These are phyloP conservation scores for Hydractinia echinata DNA, from an alignment of 30 jellyfish, hydroid and myxozoan genomes.

Conservation along the genomic window DNA sequence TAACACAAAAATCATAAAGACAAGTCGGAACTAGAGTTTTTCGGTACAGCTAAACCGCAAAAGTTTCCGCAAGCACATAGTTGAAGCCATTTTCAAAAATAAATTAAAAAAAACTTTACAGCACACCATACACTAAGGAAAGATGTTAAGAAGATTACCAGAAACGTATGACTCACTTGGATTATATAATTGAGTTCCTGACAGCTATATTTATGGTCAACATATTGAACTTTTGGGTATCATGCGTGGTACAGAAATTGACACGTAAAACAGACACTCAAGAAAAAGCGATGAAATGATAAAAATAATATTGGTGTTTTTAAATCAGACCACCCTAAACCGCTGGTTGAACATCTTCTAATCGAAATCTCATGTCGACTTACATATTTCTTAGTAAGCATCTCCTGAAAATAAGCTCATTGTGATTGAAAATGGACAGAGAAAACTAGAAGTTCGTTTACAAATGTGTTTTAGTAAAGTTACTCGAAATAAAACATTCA, in stretches of 20 bases:
- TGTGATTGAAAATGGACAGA: not conserved
- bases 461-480: not conserved
- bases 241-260: constrained; percentile 33
- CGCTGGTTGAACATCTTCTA: constrained; percentile 8
- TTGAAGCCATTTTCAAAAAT: no score
- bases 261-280: not conserved
- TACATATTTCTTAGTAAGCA: not conserved
- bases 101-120: not conserved
- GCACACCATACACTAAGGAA: not conserved
- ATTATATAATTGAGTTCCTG: not conserved
- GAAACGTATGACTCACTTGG: not conserved
- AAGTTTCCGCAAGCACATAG: not conserved
- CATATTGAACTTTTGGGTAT: constrained; percentile 1
- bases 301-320: not conserved
- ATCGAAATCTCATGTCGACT: not conserved
- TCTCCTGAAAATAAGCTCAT: constrained; percentile 3
- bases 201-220: constrained; percentile 18
- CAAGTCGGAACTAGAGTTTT: no score
- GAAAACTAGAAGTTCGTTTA: not conserved
- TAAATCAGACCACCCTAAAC: not conserved
- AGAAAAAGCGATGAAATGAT: constrained; percentile 25
- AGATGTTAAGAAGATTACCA: not conserved
- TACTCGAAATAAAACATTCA: not conserved
- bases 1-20: no score
- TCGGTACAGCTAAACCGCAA: no score